Evolutionary conservation across 2,888 invertebrate species (phyloP).

Genomic region (Sminthurides aquaticus): DNA sequence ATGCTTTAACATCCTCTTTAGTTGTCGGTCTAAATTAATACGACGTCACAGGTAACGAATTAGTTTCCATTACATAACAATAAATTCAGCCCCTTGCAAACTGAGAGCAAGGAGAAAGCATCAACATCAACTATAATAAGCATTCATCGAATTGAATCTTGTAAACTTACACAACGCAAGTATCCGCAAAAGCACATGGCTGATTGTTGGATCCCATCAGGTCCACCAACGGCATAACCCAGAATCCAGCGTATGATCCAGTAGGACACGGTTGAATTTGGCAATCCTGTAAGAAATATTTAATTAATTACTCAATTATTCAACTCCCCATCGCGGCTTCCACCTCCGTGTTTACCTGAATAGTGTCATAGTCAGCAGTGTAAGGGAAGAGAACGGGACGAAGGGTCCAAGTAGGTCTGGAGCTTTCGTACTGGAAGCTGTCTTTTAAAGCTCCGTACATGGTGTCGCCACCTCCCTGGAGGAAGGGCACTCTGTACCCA

Average conservation of each 20-base stretch:
- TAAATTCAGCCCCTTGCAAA: too few species aligned
- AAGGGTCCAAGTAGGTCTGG: constrained; percentile 54
- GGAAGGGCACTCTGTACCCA: constrained; percentile 53
- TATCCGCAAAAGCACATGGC: constrained; percentile 56
- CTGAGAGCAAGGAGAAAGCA: too few species aligned
- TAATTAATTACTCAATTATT: neutral
- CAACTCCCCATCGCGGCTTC: too few species aligned
- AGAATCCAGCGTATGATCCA: constrained; percentile 55
- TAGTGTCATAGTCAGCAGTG: constrained; percentile 56
- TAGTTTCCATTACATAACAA: too few species aligned
- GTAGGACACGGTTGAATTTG: constrained; percentile 54
- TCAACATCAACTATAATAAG: too few species aligned
- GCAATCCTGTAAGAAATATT: constrained; percentile 32
- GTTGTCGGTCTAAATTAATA: constrained; percentile 46
- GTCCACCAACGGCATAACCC: constrained; percentile 60
- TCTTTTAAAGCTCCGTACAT: constrained; percentile 55
- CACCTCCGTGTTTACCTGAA: constrained; percentile 43
- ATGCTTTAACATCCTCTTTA: constrained; percentile 52
- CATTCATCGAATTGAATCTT: too few species aligned
- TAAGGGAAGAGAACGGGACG: constrained; percentile 59
- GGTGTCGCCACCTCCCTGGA: constrained; percentile 55
- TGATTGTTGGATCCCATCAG: constrained; percentile 50
- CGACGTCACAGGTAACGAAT: too few species aligned
- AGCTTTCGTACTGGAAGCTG: constrained; percentile 55
- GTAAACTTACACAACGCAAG: too few species aligned